Evolutionary conservation across 2,797 vertebrate species (phyloP).

Genomic region (Psittacula derbiana): DNA sequence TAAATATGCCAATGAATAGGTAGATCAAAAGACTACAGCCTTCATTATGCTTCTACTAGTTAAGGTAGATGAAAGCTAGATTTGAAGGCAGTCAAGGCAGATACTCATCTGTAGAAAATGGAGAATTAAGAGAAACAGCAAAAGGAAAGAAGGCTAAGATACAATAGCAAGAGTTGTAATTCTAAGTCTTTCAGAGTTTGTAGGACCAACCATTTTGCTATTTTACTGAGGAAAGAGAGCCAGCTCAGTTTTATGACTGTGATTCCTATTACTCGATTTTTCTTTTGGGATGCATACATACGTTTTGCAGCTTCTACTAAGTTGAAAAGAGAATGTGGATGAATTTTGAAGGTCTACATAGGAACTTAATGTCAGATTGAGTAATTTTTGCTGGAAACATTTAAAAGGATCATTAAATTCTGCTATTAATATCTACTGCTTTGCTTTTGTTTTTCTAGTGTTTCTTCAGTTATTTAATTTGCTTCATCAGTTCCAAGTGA

Average conservation of each 20-base stretch:
- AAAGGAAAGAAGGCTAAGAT: background rate
- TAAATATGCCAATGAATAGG: background rate
- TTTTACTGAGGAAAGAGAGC: background rate
- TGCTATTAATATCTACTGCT: conserved; percentile 27
- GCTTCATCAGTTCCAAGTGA: conserved; percentile 48
- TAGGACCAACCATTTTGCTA: background rate
- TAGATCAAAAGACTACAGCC: conserved; percentile 8
- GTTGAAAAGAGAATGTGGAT: background rate
- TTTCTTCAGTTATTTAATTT: conserved; percentile 55
- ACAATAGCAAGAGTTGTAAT: background rate
- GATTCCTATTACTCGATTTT: background rate
- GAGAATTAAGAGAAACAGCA: background rate
- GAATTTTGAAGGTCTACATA: background rate
- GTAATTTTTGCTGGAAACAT: background rate
- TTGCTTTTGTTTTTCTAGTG: conserved; percentile 48
- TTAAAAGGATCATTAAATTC: conserved; percentile 37
- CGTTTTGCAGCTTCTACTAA: background rate
- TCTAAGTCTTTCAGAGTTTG: background rate
- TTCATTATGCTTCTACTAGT: background rate
- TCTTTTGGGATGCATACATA: background rate
- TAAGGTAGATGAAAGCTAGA: background rate
- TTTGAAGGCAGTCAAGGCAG: background rate
- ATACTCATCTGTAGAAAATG: background rate
- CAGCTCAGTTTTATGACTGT: background rate
- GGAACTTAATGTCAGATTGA: background rate